Conservation (phyloP, 2,797 vertebrate species). For the Ara ararauna region DNA sequence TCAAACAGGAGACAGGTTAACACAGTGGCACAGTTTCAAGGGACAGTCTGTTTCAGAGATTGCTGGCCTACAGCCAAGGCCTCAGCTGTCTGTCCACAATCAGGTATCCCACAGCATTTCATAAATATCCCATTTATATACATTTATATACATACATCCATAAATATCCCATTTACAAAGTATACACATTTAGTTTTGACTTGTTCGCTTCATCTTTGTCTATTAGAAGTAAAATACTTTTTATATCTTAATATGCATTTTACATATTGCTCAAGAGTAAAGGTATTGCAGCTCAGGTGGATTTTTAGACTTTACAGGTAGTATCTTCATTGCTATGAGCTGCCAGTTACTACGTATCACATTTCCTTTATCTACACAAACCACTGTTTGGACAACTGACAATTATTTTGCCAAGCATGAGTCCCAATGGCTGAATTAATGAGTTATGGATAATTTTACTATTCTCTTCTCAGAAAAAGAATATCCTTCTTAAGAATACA, state of each 20-base stretch:
- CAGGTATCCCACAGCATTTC: background rate
- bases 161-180: background rate
- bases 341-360: background rate
- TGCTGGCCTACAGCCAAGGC: background rate
- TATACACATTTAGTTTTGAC: fast-evolving
- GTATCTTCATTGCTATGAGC: background rate
- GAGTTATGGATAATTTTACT: background rate
- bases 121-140: no score
- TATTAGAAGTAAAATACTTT: background rate
- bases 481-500: background rate
- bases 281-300: background rate
- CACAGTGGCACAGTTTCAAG: background rate
- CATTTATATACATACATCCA: no score
- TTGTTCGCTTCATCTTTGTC: background rate
- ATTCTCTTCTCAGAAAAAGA: background rate
- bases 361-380: background rate
- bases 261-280: background rate
- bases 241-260: background rate
- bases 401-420: background rate
- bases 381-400: background rate
- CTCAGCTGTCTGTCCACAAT: background rate
- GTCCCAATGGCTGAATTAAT: background rate
- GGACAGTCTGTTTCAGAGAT: background rate
- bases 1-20: background rate
- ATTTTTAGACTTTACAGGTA: background rate